Evolutionary conservation across 2,888 invertebrate species (phyloP).

Genomic region (Gymnocheta viridis): DNA sequence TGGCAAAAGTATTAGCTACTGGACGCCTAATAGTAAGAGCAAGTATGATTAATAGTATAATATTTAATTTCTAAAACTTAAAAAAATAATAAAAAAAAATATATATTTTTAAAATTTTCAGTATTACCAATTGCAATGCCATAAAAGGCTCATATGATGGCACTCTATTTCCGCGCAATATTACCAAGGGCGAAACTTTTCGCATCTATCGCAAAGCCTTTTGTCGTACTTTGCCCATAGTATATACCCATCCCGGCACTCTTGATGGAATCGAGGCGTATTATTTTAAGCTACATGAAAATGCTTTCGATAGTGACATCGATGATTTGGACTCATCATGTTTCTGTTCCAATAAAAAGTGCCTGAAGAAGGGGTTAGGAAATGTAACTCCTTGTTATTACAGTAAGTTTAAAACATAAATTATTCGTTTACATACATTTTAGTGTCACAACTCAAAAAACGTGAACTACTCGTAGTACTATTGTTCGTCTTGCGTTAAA

Average conservation of each 20-base stretch:
- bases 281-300: conserved; percentile 85
- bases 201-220: conserved; percentile 88
- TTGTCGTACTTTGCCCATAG: conserved; percentile 87
- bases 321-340: conserved; percentile 85
- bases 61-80: not conserved
- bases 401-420: conserved; percentile 83
- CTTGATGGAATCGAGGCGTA: conserved; percentile 84
- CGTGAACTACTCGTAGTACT: too few species aligned
- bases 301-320: conserved; percentile 84
- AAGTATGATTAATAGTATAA: conserved; percentile 74
- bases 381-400: conserved; percentile 88
- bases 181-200: conserved; percentile 84
- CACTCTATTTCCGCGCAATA: conserved; percentile 85
- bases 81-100: not conserved
- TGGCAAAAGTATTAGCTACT: conserved; percentile 86
- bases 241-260: conserved; percentile 80
- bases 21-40: conserved; percentile 83
- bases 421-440: too few species aligned
- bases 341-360: conserved; percentile 84
- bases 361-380: conserved; percentile 85
- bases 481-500: too few species aligned
- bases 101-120: conserved; percentile 69
- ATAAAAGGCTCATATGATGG: conserved; percentile 88
- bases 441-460: too few species aligned
- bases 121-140: conserved; percentile 86